Evolutionary conservation across 53 echinoderm and acorn worm genomes (phyloP), one percentile per base, ranked within the genome.

Genomic region (Arbacia lixula): DNA sequence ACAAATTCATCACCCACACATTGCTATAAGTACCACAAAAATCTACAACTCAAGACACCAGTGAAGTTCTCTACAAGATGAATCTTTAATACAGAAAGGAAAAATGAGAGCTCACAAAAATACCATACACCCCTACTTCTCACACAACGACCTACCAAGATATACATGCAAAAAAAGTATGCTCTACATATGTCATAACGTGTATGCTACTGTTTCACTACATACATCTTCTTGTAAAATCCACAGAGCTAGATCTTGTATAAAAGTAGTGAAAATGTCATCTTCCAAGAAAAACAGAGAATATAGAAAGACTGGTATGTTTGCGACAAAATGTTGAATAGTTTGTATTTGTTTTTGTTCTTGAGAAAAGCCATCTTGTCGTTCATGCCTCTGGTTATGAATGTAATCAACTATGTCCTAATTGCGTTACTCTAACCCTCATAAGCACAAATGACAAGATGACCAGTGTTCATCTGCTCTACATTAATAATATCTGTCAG

Each of bases 61-160:
- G n/a, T n/a, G n/a, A n/a, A n/a, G 49, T 74, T 77, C 77, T 77
- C 77, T 77, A 84, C 71, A 68, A 84, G 77, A 77, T 77, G 57
- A 84, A 68, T 50, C n/a, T 84, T 69, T 54, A 68, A 68, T 68
- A 84, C 68, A 56, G 68, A 84, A 84, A 56, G 77, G n/a, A 68
- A 68, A 71, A 58, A 77, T 38, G 25, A 77, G n/a, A 74, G 42
- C 52, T 53, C 77, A 77, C 55, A 58, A 37, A 56, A 39, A 77
- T 40, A 56, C 56, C 58, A 74, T 74, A 74, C 53, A 31, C 52
- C 74, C 74, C 74, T 74, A 74, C 26, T 17, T 31, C 50, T 57
- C 31, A 69, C 74, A 74, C 36, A 77, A 35, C 33, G 37, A 37
- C 6, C 78, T 77, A 77, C 11, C 78, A 12, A 77, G 60, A 77